Conservation (phyloP, 2,797 vertebrate species). For the Leontocebus nigricollis region DNA sequence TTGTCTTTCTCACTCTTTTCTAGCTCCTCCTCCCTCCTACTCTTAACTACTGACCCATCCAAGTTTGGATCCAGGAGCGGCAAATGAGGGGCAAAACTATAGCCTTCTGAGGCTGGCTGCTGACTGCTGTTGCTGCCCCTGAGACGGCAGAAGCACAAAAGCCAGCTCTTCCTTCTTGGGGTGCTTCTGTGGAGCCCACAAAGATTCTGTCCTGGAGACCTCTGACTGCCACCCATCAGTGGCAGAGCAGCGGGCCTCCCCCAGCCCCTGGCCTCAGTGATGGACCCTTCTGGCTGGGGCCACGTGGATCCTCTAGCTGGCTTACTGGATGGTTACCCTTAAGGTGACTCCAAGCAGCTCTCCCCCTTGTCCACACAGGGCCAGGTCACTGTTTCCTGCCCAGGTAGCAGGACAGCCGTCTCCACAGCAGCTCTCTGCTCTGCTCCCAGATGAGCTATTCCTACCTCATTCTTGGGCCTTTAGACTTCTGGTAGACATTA, state of each 20-base stretch:
- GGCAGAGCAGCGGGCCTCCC: too few relatives aligned
- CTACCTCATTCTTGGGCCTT: neutral
- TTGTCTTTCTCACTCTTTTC: neutral
- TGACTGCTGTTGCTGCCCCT: neutral
- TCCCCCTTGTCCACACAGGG: neutral
- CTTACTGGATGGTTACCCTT: neutral
- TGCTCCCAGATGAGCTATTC: neutral
- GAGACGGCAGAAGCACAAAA: neutral
- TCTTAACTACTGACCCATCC: neutral
- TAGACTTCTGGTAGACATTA: neutral
- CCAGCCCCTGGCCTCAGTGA: neutral
- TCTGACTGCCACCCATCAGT: fast-evolving
- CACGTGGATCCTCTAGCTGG: neutral
- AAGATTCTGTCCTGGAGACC: neutral
- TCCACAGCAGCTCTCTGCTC: neutral
- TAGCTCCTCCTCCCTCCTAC: neutral
- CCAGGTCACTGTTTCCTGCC: neutral
- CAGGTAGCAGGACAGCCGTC: fast-evolving
- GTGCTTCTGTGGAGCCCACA: neutral
- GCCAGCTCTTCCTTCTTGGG: neutral
- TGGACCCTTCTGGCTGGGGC: neutral
- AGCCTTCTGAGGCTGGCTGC: neutral
- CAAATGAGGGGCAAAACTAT: neutral
- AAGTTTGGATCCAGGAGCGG: too few relatives aligned
- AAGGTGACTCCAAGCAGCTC: neutral